These are phyloP conservation scores for Phthorimaea operculella DNA, from an alignment of 1,140 invertebrate species.

Conservation along the genomic window DNA sequence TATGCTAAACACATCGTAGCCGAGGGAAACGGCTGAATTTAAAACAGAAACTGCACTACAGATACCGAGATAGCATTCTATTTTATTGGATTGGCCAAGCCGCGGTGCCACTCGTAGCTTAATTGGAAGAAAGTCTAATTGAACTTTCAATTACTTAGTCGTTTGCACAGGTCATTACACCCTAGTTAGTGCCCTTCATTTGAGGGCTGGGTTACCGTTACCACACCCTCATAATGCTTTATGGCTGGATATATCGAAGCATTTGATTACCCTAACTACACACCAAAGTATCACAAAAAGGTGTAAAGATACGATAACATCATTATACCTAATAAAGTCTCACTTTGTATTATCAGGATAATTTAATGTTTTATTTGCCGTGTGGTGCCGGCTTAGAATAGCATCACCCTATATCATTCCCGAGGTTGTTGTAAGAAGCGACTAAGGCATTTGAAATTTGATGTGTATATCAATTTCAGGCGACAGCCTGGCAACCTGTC, in stretches of 20 bases:
- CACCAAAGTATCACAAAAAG: not conserved
- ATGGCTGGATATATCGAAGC: not conserved
- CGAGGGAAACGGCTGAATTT: not conserved
- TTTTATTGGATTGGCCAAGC: conserved; percentile 24
- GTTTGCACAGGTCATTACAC: not conserved
- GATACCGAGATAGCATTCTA: not conserved
- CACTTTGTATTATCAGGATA: too few species aligned
- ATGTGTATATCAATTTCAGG: too few species aligned
- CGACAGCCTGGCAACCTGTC: too few species aligned
- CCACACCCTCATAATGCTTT: not conserved
- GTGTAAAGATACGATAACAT: not conserved
- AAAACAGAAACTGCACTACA: not conserved
- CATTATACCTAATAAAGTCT: too few species aligned
- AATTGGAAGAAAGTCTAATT: not conserved
- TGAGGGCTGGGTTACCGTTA: not conserved
- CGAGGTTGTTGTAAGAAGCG: too few species aligned
- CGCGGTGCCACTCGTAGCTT: conserved; percentile 4
- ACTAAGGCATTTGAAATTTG: too few species aligned
- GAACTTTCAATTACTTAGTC: not conserved
- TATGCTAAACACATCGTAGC: too few species aligned
- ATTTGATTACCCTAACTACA: not conserved
- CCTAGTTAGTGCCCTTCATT: not conserved
- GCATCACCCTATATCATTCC: too few species aligned
- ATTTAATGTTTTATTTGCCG: too few species aligned
- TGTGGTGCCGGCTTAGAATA: too few species aligned